Conservation (phyloP, 2,888 invertebrate species). For the Oxytorus armatus region DNA sequence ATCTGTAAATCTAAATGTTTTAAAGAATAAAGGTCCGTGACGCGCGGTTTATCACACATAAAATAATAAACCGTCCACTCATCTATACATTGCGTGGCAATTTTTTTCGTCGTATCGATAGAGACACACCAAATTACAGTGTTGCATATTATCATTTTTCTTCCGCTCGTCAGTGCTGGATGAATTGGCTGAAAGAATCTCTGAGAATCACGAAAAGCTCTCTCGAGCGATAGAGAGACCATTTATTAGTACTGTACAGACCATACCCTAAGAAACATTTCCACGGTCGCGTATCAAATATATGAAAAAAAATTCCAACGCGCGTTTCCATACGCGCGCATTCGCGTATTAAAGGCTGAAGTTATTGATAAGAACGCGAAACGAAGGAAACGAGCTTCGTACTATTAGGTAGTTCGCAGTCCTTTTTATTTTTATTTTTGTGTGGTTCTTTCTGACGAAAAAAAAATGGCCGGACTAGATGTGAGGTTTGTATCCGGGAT, state of each 20-base stretch:
- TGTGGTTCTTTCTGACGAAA: neutral
- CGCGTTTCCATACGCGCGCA: neutral
- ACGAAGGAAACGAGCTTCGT: neutral
- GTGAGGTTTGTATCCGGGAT: constrained; percentile 26
- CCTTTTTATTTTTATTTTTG: neutral
- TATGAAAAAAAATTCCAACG: neutral
- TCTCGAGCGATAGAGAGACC: neutral
- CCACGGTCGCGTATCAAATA: neutral
- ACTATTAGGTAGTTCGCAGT: neutral
- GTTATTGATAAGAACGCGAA: constrained; percentile 17
- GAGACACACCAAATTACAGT: neutral
- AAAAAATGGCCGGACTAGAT: constrained; percentile 45
- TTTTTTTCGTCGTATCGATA: neutral
- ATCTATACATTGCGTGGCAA: neutral
- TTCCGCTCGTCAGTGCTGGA: constrained; percentile 5
- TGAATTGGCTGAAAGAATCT: constrained; percentile 32
- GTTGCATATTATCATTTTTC: neutral
- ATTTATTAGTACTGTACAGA: constrained; percentile 11
- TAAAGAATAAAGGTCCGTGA: neutral
- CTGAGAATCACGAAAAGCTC: neutral
- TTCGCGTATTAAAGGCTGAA: neutral
- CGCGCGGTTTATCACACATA: neutral
- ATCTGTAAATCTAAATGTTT: constrained; percentile 1
- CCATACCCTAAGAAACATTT: constrained; percentile 6
- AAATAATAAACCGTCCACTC: constrained; percentile 4